Evolutionary conservation across 2,797 vertebrate species (phyloP), one percentile per base, ranked within the genome.

Genomic region (Gallinago nigripennis): DNA sequence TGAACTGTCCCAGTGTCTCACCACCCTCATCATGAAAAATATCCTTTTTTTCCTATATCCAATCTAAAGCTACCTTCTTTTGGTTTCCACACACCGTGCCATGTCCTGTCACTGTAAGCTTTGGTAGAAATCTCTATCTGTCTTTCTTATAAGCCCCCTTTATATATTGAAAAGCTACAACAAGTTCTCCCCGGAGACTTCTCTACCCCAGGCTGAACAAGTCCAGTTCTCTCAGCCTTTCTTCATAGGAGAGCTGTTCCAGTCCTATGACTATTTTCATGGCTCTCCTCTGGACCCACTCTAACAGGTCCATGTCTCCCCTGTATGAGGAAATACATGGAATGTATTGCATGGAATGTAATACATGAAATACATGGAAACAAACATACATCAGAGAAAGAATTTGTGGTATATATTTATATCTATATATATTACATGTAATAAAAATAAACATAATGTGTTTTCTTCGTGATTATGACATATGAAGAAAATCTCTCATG

Each of bases 401-500:
- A n/a, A 33, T 9, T 28, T 76, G 21, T 46, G 24, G 5, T 63
- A 19, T 20, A 2, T 45, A 31, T 69, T 39, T 65, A 16, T 60
- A 33, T n/a, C 18, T 30, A 12, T 35, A 17, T 60, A 37, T 35
- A 73, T 54, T 41, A 41, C 16, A 56, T 18, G 15, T 7, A 35
- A 56, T 30, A 91, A 87, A 84, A 93, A 79, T 63, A 84, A 57
- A 39, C 21, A 33, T 17, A 45, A 12, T 17, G 9, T 57, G 5
- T 46, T 87, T 91, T 87, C 37, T 69, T 77, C 1, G 0, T 35
- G 25, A 50, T 88, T 53, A 33, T 65, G 41, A n/a, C 31, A 83
- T 79, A 63, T 50, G 43, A 86, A 61, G 48, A 82, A 90, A 88
- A 64, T 35, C 39, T 89, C 84, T 63, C 90, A 72, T 82, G 43